These are phyloP conservation scores for Ibycter americanus DNA, from an alignment of 2,797 vertebrate species.

Conservation along the genomic window DNA sequence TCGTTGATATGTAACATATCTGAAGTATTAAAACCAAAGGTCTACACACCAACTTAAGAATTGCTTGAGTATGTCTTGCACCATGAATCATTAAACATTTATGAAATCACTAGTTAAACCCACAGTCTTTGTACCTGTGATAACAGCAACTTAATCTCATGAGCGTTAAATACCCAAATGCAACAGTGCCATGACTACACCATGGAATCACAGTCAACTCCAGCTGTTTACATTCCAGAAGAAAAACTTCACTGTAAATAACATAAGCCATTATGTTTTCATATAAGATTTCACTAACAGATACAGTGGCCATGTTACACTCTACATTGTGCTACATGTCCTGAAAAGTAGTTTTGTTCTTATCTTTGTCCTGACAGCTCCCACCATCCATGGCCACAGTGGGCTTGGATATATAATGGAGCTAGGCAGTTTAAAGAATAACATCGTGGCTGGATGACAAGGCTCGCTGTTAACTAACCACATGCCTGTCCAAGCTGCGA, in stretches of 20 bases:
- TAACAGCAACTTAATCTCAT: not conserved
- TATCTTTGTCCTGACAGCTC: not conserved
- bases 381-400: not conserved
- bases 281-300: not conserved
- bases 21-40: not conserved
- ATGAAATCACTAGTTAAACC: not conserved
- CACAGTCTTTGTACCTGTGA: not conserved
- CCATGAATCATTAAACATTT: not conserved
- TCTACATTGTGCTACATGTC: not conserved
- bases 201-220: not conserved
- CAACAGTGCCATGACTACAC: not conserved
- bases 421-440: not conserved
- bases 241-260: not conserved
- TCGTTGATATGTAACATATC: not conserved
- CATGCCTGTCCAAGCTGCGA: accelerated
- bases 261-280: not conserved
- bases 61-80: not conserved
- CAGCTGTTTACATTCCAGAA: not conserved
- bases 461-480: not conserved
- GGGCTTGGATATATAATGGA: not conserved
- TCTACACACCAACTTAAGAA: not conserved
- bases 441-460: not conserved
- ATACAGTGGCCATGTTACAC: not conserved
- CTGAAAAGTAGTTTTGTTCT: not conserved
- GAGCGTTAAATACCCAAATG: not conserved